Conservation (phyloP, 2,888 invertebrate genomes). For the Drosophila yooni region DNA sequence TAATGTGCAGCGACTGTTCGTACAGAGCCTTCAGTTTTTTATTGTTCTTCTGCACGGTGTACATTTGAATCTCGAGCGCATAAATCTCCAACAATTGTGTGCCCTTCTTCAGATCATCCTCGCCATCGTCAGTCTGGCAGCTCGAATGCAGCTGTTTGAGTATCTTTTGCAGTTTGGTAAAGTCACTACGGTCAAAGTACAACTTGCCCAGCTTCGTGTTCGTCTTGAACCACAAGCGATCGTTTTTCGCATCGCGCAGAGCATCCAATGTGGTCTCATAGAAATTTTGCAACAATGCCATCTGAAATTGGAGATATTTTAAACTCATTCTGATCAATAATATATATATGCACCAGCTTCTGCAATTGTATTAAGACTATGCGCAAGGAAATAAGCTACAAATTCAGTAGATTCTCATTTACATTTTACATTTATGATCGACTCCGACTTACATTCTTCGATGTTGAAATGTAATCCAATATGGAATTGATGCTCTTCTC, state of each 20-base stretch:
- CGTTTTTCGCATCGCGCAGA: slow-evolving; percentile 98
- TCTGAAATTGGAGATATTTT: slow-evolving; percentile 86
- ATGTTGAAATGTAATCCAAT: slow-evolving; percentile 99
- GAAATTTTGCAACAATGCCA: slow-evolving; percentile 98
- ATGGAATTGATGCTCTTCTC: slow-evolving; percentile 99
- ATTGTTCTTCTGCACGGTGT: slow-evolving; percentile 99
- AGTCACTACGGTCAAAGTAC: slow-evolving; percentile 98
- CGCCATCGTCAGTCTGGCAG: slow-evolving; percentile 99
- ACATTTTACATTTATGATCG: neutral
- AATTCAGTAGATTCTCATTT: neutral
- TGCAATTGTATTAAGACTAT: neutral
- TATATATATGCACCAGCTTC: neutral
- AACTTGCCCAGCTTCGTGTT: slow-evolving; percentile 99
- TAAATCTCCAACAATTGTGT: slow-evolving; percentile 99
- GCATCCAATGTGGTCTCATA: slow-evolving; percentile 98
- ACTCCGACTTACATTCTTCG: slow-evolving; percentile 93
- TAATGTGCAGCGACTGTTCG: slow-evolving; percentile 99
- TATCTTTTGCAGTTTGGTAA: slow-evolving; percentile 97
- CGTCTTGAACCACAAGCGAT: slow-evolving; percentile 99
- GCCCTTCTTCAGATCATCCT: slow-evolving; percentile 98
- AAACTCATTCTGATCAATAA: neutral
- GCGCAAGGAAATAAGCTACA: neutral
- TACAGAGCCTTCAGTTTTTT: slow-evolving; percentile 98
- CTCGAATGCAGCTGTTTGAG: slow-evolving; percentile 98
- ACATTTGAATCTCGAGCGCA: slow-evolving; percentile 99